A percentile compares a stretch with the other conserved stretches of the same genome.
Evolutionary conservation across 2,888 invertebrate species (phyloP).

Genomic region (Exocentrus adspersus): DNA sequence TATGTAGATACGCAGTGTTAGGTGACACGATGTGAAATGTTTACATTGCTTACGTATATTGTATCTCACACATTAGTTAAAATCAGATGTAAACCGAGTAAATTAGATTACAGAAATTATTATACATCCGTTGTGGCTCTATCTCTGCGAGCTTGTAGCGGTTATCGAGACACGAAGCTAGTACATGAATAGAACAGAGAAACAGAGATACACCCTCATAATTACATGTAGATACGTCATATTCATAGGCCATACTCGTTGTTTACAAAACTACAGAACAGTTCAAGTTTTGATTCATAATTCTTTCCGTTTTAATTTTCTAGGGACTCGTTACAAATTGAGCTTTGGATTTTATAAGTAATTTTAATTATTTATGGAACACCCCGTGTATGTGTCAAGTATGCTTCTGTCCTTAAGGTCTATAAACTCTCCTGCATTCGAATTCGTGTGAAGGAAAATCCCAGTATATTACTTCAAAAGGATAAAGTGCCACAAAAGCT

Average conservation of each 20-base stretch:
- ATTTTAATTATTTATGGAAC: neutral
- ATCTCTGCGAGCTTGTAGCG: neutral
- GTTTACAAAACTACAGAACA: too few relatives aligned
- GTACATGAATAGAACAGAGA: neutral
- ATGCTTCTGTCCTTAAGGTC: neutral
- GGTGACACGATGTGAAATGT: neutral
- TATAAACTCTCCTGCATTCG: neutral
- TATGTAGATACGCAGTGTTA: too few relatives aligned
- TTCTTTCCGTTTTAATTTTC: too few relatives aligned
- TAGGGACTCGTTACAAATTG: too few relatives aligned
- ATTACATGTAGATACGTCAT: too few relatives aligned
- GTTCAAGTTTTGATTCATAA: too few relatives aligned
- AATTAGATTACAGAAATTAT: neutral
- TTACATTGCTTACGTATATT: neutral
- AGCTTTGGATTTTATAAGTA: neutral
- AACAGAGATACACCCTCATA: too few relatives aligned
- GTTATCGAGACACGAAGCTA: neutral
- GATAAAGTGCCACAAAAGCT: too few relatives aligned
- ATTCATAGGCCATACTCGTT: too few relatives aligned
- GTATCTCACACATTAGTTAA: neutral
- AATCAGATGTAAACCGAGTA: constrained; percentile 1
- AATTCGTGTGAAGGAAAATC: neutral
- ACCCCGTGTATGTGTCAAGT: neutral
- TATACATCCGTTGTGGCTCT: neutral
- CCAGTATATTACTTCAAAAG: neutral